Percentiles rank a stretch among this genome's conserved stretches.
Evolutionary conservation across 2,888 invertebrate genomes (phyloP).

Genomic region (Syritta pipiens): DNA sequence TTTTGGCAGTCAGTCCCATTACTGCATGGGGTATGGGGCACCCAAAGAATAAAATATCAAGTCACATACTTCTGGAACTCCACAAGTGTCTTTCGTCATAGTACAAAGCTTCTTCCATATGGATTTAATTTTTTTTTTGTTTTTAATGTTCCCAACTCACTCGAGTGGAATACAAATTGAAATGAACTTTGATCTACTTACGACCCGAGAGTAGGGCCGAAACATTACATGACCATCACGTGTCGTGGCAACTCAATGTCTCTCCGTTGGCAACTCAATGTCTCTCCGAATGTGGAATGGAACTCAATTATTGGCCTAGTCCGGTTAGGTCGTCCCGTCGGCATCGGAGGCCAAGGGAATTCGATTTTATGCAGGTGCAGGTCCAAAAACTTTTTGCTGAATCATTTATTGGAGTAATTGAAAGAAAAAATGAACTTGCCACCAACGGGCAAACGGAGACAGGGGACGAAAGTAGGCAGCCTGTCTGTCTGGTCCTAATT

Average conservation of each 20-base stretch:
- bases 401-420: slow-evolving; percentile 67
- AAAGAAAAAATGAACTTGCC: slow-evolving; percentile 40
- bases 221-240: slow-evolving; percentile 55
- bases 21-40: no score
- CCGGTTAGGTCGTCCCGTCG: neutral
- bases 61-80: slow-evolving; percentile 51
- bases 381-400: slow-evolving; percentile 58
- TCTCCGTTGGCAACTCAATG: slow-evolving; percentile 30
- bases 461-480: neutral
- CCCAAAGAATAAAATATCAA: slow-evolving; percentile 50
- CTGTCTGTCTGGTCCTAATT: slow-evolving; percentile 34
- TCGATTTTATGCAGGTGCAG: slow-evolving; percentile 68
- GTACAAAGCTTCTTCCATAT: slow-evolving; percentile 5
- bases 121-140: slow-evolving; percentile 22
- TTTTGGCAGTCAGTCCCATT: slow-evolving; percentile 18
- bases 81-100: slow-evolving; percentile 62
- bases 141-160: slow-evolving; percentile 48
- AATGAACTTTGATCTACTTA: slow-evolving; percentile 67
- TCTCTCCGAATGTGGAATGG: neutral
- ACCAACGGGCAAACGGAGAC: neutral
- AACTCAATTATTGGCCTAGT: neutral
- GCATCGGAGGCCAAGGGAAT: slow-evolving; percentile 37
- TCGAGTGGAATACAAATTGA: slow-evolving; percentile 63
- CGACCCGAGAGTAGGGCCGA: slow-evolving; percentile 55
- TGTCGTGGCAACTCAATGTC: slow-evolving; percentile 61